Conservation (phyloP, 2,797 vertebrate species). For the Manis pentadactyla region DNA sequence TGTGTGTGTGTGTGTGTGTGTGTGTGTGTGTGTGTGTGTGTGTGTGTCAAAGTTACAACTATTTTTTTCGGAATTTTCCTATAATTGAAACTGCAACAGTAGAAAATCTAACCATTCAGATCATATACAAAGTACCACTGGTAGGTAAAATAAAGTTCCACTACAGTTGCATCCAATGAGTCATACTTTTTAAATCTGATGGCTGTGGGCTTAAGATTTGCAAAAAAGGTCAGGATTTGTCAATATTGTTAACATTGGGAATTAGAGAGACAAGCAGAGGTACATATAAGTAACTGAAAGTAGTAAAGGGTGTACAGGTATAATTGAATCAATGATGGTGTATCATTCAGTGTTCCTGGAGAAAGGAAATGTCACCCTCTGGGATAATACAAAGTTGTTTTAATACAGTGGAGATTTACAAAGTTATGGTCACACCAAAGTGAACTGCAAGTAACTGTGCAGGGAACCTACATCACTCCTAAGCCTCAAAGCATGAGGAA, state of each 20-base stretch:
- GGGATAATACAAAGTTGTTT: background rate
- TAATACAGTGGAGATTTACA: background rate
- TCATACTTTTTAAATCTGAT: background rate
- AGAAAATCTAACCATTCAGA: background rate
- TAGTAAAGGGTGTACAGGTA: background rate
- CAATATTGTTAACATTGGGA: background rate
- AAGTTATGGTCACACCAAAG: background rate
- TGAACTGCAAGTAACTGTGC: background rate
- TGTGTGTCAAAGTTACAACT: background rate
- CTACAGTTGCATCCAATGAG: background rate
- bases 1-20: background rate
- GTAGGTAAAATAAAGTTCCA: background rate
- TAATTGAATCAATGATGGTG: background rate
- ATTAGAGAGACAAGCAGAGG: background rate
- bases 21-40: background rate
- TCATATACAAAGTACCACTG: background rate
- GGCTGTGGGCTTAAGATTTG: background rate
- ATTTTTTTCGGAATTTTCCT: background rate
- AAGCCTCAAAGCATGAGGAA: background rate
- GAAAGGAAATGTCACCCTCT: accelerated
- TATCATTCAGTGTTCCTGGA: background rate
- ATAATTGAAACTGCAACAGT: background rate
- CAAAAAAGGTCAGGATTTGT: background rate
- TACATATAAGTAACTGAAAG: background rate
- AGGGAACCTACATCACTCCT: background rate